Conservation (phyloP, 2,797 vertebrate species). For the Danio jaintianensis region DNA sequence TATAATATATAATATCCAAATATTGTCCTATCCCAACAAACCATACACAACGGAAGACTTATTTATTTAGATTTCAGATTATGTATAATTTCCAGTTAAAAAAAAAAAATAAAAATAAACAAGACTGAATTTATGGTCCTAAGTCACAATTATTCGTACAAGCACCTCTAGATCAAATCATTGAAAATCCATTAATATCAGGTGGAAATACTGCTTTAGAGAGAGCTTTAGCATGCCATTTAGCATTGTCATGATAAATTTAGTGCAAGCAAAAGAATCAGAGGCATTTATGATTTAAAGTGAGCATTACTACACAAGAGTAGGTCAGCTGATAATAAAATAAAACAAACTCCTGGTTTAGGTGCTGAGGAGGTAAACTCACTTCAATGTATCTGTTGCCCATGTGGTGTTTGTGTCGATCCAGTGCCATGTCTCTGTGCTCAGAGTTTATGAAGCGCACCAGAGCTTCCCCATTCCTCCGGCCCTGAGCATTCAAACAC, state of each 20-base stretch:
- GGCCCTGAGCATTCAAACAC: conserved; percentile 94
- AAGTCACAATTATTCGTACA: no score
- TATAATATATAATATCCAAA: no score
- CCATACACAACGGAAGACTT: no score
- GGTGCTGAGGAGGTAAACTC: conserved; percentile 31
- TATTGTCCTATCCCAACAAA: no score
- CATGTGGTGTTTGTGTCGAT: conserved; percentile 98
- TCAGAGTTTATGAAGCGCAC: conserved; percentile 92
- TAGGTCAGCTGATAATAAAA: neutral
- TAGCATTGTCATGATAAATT: neutral
- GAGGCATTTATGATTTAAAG: neutral
- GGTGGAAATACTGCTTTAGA: no score
- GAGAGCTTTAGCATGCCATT: neutral
- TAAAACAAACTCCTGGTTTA: neutral
- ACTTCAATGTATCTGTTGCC: conserved; percentile 97
- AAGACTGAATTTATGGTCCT: no score
- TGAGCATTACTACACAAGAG: neutral
- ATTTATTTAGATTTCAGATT: no score
- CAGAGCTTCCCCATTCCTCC: conserved; percentile 93
- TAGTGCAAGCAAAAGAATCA: neutral
- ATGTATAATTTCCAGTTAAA: no score
- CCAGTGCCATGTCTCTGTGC: conserved; percentile 93
- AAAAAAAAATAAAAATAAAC: no score
- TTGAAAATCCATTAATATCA: no score
- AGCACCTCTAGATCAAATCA: no score